Percentiles rank a stretch among this genome's conserved stretches.
Conservation (phyloP, 2,888 invertebrate genomes). For the Drosophila paranaensis region DNA sequence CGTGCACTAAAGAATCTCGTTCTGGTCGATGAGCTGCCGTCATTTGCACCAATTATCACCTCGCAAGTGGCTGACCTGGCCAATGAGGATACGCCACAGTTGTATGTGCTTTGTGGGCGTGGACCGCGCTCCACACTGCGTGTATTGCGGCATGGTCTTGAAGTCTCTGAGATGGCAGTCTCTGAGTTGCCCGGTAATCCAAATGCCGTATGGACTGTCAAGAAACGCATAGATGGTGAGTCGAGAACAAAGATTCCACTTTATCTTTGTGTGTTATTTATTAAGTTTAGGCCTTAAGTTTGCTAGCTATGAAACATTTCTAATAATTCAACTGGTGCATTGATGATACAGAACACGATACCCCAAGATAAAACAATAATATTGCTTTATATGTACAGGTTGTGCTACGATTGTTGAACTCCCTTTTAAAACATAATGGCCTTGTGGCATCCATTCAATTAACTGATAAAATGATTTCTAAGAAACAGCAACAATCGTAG, state of each 20-base stretch:
- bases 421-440: not conserved
- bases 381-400: constrained; percentile 36
- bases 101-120: constrained; percentile 97
- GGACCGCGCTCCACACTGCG: constrained; percentile 97
- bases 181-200: constrained; percentile 99
- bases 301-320: constrained; percentile 47
- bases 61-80: constrained; percentile 96
- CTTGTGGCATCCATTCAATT: not conserved
- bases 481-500: constrained; percentile 48
- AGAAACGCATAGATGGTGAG: constrained; percentile 97
- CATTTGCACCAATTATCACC: constrained; percentile 94
- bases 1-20: constrained; percentile 96
- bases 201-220: constrained; percentile 99
- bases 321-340: constrained; percentile 79
- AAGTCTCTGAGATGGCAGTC: constrained; percentile 99
- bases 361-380: constrained; percentile 44
- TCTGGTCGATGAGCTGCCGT: constrained; percentile 98
- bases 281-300: constrained; percentile 54
- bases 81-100: constrained; percentile 99
- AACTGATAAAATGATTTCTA: not conserved
- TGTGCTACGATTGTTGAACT: constrained; percentile 46
- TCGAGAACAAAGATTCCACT: constrained; percentile 54
- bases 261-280: constrained; percentile 15
- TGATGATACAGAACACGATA: constrained; percentile 63
- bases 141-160: constrained; percentile 97